Percentiles rank a stretch among this genome's conserved stretches.
phyloP scores from a whole-genome alignment of 2,113 vertebrate genomes.

The Notarius quadriscutis region DNA sequence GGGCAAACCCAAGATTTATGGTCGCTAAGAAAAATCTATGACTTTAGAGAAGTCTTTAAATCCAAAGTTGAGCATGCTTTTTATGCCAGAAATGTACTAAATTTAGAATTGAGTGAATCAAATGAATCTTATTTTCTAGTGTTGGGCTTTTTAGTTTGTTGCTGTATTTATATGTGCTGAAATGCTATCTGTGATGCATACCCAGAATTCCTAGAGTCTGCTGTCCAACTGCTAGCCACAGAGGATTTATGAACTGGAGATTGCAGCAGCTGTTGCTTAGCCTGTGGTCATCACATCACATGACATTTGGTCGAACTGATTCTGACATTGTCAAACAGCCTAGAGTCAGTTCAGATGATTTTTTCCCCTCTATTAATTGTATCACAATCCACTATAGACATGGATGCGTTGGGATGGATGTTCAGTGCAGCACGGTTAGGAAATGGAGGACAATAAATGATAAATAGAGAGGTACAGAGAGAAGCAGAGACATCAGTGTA shows the following conservation, averaged over 20 bases:
- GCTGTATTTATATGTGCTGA: background rate
- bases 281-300: slow-evolving; percentile 29
- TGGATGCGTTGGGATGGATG: background rate
- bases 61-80: background rate
- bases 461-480: background rate
- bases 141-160: background rate
- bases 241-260: slow-evolving; percentile 2
- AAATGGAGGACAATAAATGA: background rate
- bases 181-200: background rate
- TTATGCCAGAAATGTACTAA: background rate
- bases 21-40: background rate
- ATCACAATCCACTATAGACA: slow-evolving; percentile 12
- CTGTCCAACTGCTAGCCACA: background rate
- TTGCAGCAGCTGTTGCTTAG: slow-evolving; percentile 22
- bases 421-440: background rate
- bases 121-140: background rate
- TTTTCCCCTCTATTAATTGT: slow-evolving; percentile 26
- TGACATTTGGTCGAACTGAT: slow-evolving; percentile 23
- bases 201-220: background rate
- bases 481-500: slow-evolving; percentile 24
- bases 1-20: background rate
- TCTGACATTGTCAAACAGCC: slow-evolving; percentile 29
- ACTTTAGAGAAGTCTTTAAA: background rate
- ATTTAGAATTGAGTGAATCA: background rate
- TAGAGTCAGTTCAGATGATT: background rate